Conservation (phyloP, 2,888 invertebrate genomes). For the Polyommatus icarus region DNA sequence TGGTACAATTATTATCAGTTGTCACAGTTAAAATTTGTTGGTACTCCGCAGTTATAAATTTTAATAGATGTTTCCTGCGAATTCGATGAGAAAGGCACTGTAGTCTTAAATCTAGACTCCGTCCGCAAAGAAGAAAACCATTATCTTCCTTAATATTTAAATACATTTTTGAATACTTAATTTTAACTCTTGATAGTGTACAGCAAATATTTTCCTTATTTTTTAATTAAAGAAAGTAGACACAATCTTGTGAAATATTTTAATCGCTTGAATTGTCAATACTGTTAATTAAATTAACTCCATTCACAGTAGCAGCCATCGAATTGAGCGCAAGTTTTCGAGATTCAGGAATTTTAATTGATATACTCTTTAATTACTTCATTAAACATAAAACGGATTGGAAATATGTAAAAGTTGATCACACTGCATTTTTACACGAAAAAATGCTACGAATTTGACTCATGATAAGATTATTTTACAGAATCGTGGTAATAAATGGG, state of each 20-base stretch:
- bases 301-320: neutral
- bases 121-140: too few relatives aligned
- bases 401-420: conserved; percentile 7
- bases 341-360: conserved; percentile 24
- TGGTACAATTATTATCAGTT: neutral
- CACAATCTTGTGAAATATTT: neutral
- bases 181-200: neutral
- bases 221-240: conserved; percentile 8
- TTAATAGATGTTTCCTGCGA: too few relatives aligned
- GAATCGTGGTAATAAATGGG: neutral
- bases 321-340: conserved; percentile 15
- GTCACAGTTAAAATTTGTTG: neutral
- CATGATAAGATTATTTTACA: neutral
- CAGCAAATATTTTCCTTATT: neutral
- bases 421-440: neutral
- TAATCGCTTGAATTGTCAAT: conserved; percentile 7
- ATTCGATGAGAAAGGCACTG: too few relatives aligned
- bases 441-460: conserved; percentile 13
- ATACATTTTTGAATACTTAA: too few relatives aligned
- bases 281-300: neutral
- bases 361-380: conserved; percentile 23
- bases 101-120: too few relatives aligned
- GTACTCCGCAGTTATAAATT: too few relatives aligned
- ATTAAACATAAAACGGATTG: conserved; percentile 24
- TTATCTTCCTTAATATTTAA: too few relatives aligned